Conservation (phyloP, 2,888 invertebrate species). For the Polymixis flavicincta region DNA sequence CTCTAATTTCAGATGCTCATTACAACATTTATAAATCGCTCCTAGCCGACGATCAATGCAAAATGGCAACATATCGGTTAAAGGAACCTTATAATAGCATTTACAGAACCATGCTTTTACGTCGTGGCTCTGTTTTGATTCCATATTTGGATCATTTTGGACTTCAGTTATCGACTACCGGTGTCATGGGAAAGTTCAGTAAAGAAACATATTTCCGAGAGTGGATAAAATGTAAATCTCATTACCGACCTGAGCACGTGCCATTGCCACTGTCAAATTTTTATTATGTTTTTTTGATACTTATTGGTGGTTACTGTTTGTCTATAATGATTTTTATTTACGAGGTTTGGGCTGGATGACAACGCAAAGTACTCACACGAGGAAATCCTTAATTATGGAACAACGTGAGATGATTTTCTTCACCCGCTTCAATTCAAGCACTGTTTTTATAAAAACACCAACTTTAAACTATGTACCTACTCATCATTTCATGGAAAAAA, state of each 20-base stretch:
- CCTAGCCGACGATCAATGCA: constrained; percentile 62
- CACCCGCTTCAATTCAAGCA: neutral
- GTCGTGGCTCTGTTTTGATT: no score
- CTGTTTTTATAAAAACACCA: neutral
- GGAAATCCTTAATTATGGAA: neutral
- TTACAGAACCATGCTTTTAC: no score
- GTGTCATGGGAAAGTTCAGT: constrained; percentile 58
- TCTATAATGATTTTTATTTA: constrained; percentile 65
- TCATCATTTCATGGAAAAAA: neutral
- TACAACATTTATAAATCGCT: constrained; percentile 61
- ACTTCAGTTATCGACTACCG: no score
- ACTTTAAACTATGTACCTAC: neutral
- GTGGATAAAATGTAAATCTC: constrained; percentile 62
- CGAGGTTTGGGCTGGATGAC: constrained; percentile 38
- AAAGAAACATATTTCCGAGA: constrained; percentile 51
- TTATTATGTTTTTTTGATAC: constrained; percentile 59
- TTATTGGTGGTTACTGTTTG: constrained; percentile 66
- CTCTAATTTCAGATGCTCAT: constrained; percentile 58
- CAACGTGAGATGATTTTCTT: neutral
- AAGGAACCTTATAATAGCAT: constrained; percentile 46
- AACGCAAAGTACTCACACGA: neutral
- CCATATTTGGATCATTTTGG: no score
- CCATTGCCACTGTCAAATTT: constrained; percentile 59
- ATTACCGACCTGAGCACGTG: neutral
- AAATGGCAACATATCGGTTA: constrained; percentile 58